A percentile compares a stretch with the other conserved stretches of the same genome.
phyloP scores from a whole-genome alignment of 64 coral and sea anemone genomes.

The Anthopleura sola region DNA sequence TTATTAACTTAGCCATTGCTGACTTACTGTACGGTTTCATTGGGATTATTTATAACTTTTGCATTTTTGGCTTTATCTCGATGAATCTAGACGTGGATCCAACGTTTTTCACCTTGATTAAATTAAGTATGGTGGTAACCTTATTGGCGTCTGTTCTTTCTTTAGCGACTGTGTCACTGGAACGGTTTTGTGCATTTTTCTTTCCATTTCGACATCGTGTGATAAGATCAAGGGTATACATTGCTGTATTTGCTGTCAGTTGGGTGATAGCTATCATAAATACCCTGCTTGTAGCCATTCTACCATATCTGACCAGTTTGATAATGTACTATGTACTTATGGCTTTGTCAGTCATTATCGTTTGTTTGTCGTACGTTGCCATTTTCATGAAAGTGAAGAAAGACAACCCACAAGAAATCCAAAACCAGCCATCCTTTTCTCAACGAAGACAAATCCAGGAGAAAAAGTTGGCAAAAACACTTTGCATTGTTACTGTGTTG shows the following conservation, averaged over 20 bases:
- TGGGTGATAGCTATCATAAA: neutral
- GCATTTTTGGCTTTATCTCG: neutral
- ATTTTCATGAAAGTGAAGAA: neutral
- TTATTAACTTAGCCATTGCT: neutral
- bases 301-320: neutral
- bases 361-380: neutral
- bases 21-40: neutral
- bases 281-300: neutral
- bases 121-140: too few relatives aligned
- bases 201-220: conserved; percentile 8
- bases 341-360: neutral
- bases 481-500: neutral
- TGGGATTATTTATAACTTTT: neutral
- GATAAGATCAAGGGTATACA: neutral
- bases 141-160: neutral
- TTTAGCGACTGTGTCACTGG: neutral
- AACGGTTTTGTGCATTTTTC: neutral
- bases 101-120: neutral
- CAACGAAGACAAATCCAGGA: neutral
- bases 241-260: neutral
- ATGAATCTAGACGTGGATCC: neutral
- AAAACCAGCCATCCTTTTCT: neutral
- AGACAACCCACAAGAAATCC: neutral
- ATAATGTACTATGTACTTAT: neutral
- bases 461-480: neutral